Base-by-base conservation (phyloP, 2,888 invertebrate genomes). In the Pyrgus malvae region DNA sequence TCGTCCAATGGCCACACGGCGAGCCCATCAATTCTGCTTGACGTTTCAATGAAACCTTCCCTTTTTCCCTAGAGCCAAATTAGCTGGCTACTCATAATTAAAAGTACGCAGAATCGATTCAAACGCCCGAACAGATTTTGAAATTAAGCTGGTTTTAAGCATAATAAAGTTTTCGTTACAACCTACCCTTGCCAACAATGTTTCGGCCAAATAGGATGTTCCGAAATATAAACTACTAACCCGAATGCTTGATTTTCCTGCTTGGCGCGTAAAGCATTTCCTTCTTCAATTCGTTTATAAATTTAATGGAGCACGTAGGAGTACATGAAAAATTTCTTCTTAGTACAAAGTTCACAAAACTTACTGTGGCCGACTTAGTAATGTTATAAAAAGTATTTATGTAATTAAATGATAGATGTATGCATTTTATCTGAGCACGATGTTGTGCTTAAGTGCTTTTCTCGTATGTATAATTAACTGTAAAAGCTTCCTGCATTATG, bases 1-100 rank as follows among this genome's bases (percentile, higher is more conserved):
- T 75, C 83, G 80, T 80, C 83, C 80, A 80, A 79, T 83, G 87
- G 85, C 81, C 87, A 86, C 78, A 80, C 77, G 77, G 77, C 80
- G 67, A 76, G 78, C 79, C 83, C 88, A 88, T 88, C 88, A 88
- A 89, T 89, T 87, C 80, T 70, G 73, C 78, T 75, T 86, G 87
- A 88, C 88, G 83, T 83, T 83, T 83, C 84, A 85, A 83, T 85
- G 83, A 83, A 83, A 81, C 81, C 82, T 78, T 77, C 79, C 78
- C 80, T 76, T 81, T 80, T 80, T 77, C 80, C 83, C 83, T 72
- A 61, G 80, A 76, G 81, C 74, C 77, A 79, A 80, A 83, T 81
- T 81, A 80, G 77, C 76, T 69, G 69, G 75, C 69, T 67, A 63
- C 70, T 72, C 72, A 75, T 84, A 86, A 86, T 86, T 85, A 83